phyloP scores from a whole-genome alignment of 1,140 invertebrate genomes.

The Cecropterus lyciades region DNA sequence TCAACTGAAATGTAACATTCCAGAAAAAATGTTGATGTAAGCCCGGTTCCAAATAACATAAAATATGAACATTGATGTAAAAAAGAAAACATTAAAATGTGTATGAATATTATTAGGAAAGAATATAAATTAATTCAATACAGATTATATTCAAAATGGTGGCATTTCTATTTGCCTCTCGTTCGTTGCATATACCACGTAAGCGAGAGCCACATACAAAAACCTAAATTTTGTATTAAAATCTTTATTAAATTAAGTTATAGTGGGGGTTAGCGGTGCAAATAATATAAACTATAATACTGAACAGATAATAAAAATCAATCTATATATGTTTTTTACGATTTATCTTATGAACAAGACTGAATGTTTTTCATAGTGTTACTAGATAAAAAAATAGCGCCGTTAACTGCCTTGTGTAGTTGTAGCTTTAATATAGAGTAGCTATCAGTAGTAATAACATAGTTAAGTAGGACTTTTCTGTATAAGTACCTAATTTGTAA shows the following conservation, averaged over 20 bases:
- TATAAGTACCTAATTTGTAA: conserved; percentile 58
- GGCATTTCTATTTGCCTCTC: too few species aligned
- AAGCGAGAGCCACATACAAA: too few species aligned
- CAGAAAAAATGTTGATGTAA: conserved; percentile 71
- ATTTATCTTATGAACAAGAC: conserved; percentile 27
- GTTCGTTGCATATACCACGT: too few species aligned
- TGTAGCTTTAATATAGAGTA: conserved; percentile 39
- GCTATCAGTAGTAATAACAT: conserved; percentile 30
- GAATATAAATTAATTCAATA: too few species aligned
- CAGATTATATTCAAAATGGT: too few species aligned
- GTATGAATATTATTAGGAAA: neutral
- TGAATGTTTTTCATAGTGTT: conserved; percentile 31
- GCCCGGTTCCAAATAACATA: conserved; percentile 45
- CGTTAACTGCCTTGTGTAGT: conserved; percentile 34
- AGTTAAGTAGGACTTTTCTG: conserved; percentile 33
- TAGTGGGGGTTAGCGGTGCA: conserved; percentile 22
- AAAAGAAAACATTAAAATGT: too few species aligned
- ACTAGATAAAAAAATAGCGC: conserved; percentile 27
- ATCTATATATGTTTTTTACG: conserved; percentile 1
- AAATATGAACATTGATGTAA: too few species aligned
- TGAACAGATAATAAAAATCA: too few species aligned
- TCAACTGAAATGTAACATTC: conserved; percentile 79
- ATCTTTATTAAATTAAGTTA: too few species aligned
- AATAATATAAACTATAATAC: neutral
- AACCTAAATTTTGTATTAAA: too few species aligned